Evolutionary conservation across 2,113 vertebrate genomes (phyloP).

Genomic region (Podiceps cristatus): DNA sequence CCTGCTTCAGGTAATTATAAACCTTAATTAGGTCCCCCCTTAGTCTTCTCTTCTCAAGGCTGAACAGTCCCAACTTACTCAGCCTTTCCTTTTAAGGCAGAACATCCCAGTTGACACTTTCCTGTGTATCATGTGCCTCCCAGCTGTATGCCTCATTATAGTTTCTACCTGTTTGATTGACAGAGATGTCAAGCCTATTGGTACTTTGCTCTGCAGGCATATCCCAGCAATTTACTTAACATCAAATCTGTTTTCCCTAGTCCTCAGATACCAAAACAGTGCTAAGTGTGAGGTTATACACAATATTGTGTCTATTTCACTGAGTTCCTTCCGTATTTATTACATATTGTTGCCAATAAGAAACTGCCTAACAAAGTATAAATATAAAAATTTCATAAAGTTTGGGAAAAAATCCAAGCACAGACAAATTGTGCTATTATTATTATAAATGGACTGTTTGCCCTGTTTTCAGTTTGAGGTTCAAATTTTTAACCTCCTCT

Average conservation of each 20-base stretch:
- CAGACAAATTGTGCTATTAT: neutral
- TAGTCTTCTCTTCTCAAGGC: no score
- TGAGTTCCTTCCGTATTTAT: fast-evolving
- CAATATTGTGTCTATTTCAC: neutral
- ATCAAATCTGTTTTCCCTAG: neutral
- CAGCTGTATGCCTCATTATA: neutral
- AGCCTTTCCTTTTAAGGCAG: neutral
- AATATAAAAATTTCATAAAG: neutral
- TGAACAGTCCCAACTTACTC: no score
- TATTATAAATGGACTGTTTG: neutral
- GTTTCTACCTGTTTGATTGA: neutral
- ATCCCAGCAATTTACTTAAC: neutral
- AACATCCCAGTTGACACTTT: neutral
- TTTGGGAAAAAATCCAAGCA: neutral
- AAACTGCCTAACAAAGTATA: neutral
- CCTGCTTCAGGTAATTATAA: no score
- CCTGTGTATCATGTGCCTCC: neutral
- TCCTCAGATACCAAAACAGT: neutral
- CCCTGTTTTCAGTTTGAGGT: neutral
- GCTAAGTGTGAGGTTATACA: neutral
- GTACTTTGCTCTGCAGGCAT: neutral
- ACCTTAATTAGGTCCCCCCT: no score
- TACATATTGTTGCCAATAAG: neutral
- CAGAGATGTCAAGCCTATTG: neutral
- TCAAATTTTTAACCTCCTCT: neutral